Base-by-base conservation (phyloP, 2,888 invertebrate species). In the Polydrusus pterygomalis region DNA sequence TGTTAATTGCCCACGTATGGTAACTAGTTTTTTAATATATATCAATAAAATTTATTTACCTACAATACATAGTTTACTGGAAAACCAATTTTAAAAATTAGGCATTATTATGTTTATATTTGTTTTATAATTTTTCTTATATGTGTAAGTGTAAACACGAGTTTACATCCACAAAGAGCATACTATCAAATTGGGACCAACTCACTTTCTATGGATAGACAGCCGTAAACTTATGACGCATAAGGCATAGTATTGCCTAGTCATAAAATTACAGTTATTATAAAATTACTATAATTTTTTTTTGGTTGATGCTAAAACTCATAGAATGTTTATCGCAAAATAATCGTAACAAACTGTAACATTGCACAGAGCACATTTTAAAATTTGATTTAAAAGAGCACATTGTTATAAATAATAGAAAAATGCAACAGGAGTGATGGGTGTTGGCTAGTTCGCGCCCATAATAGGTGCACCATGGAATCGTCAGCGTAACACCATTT, bases 401-500 rank as follows among this genome's bases (percentile, higher is more conserved):
- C 7, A 9, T 70, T 65, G 56, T 64, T 75, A 47, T 54, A 54
- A 30, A 70, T 77, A 62, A 70, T 49, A 18, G 40, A 62, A 58
- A 63, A 74, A 69, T 69, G 38, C 40, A 38, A 60, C 38, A 38
- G 30, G 54, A 54, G 71, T 54, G 58, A 73, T 49, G 47, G 65
- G 65, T 65, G 72, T 73, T 73, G 72, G 63, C 70, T 63, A 49
- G n/a, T 47, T 71, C 70, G 70, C 63, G 70, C 62, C 38, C 49
- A 62, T 49, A 56, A 64, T 54, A 56, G 58, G 72, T 54, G 72
- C 65, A 72, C 65, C 56, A 30, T 40, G 47, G n/a, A 47, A 6
- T 47, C 17, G 18, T 20, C 11, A 51, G 51, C 3, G 30, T 47
- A 15, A 51, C 20, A 43, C 13, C 40, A 43, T 43, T 34, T 34